These are phyloP conservation scores for Melanaphis sacchari DNA, from an alignment of 1,140 invertebrate species.

Conservation along the genomic window DNA sequence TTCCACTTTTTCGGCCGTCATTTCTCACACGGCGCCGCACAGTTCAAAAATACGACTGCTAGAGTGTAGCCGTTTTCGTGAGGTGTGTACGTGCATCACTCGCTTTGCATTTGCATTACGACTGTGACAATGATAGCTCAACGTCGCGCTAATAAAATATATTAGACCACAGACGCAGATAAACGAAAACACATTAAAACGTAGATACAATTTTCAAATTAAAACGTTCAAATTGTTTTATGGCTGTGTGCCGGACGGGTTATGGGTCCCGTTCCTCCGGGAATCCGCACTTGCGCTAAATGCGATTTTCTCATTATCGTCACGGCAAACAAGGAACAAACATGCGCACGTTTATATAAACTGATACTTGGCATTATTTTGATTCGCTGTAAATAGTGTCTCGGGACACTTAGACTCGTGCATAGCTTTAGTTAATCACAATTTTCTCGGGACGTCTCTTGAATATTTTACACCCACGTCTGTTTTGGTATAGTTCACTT, in stretches of 20 bases:
- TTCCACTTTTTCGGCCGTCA: background rate
- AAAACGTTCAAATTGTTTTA: constrained; percentile 23
- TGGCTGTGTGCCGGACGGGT: background rate
- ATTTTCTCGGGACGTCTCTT: background rate
- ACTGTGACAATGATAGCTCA: background rate
- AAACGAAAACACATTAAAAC: constrained; percentile 22
- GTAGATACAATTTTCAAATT: constrained; percentile 14
- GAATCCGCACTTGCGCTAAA: background rate
- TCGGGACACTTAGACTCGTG: background rate
- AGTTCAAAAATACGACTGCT: background rate
- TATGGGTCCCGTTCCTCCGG: constrained; percentile 17
- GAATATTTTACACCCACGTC: background rate
- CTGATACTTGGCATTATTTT: constrained; percentile 34
- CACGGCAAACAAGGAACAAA: constrained; percentile 10
- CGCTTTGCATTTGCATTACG: background rate
- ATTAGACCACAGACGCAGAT: background rate
- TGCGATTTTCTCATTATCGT: constrained; percentile 36
- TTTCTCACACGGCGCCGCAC: background rate
- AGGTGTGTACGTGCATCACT: background rate
- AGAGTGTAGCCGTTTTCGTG: background rate
- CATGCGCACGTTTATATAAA: background rate
- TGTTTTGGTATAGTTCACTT: background rate
- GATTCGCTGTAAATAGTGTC: constrained; percentile 34
- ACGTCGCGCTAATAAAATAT: background rate
- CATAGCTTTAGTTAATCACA: constrained; percentile 18